Base-by-base conservation (phyloP, 2,888 invertebrate genomes). In the Malthinus flaveolus region DNA sequence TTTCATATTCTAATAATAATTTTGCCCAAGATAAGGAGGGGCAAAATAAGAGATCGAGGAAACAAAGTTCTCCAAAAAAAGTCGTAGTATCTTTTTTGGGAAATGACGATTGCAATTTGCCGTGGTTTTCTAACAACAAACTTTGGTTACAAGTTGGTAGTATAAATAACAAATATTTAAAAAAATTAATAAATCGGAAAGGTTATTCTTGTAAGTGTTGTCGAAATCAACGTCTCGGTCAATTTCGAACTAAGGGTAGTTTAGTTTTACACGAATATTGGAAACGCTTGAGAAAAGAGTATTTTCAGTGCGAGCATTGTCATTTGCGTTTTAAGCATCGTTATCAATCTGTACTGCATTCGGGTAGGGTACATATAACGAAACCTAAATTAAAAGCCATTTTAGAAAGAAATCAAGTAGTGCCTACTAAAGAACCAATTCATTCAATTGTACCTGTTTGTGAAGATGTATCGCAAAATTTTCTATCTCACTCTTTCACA, bases 61-160 rank as follows among this genome's bases (percentile, higher is more conserved):
- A 84, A 68, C 83, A 83, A 67, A 79, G 79, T 23, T 77, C 76
- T 60, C 83, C 83, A 1, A 79, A 81, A 54, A 82, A 80, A 66
- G 73, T 82, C 8, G 73, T 77, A 13, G 67, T 77, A 59, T 75
- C 77, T 7, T 74, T 74, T 54, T 75, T 75, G 73, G 75, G 77
- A 57, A 68, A 70, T 31, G 74, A 75, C 32, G 75, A 76, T 59
- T 71, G 70, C 23, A 72, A 68, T 64, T 71, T 68, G 36, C 63
- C 75, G 58, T 67, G 73, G 52, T 71, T 75, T 61, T 66, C 75
- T 45, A 73, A 70, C 58, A 67, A 72, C 39, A 75, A 73, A 63
- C 64, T 73, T 11, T 65, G 71, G 56, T 69, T 72, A 57, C 71
- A 67, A 42, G 67, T 64, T 49, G 56, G 64, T 46, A 67, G 64